These are phyloP conservation scores for Crocuta crocuta DNA, from an alignment of 2,113 vertebrate species.

Conservation along the genomic window DNA sequence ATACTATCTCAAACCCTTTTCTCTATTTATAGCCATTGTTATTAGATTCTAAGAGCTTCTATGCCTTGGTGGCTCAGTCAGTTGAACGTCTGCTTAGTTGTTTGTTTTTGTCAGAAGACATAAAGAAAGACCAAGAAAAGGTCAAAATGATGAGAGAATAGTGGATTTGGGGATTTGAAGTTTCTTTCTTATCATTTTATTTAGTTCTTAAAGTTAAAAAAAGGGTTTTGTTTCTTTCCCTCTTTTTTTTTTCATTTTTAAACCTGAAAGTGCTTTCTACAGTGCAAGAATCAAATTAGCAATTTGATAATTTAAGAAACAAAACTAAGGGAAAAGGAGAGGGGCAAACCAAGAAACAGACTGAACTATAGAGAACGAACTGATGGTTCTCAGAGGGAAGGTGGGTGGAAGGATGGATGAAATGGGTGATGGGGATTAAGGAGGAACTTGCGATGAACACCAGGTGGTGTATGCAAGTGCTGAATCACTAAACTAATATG, in stretches of 20 bases:
- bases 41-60: neutral
- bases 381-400: neutral
- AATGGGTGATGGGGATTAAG: neutral
- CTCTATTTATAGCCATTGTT: neutral
- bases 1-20: neutral
- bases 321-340: neutral
- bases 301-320: neutral
- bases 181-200: neutral
- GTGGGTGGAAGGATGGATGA: neutral
- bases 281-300: neutral
- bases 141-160: neutral
- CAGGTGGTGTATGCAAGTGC: neutral
- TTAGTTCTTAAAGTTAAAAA: neutral
- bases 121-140: neutral
- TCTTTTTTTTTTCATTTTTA: neutral
- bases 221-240: neutral
- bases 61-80: too few relatives aligned
- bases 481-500: neutral
- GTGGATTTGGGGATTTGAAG: neutral
- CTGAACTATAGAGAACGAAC: neutral
- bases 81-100: neutral
- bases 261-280: neutral
- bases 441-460: neutral
- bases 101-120: neutral
- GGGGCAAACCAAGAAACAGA: neutral